Evolutionary conservation across 1,140 invertebrate genomes (phyloP), one percentile per base, ranked within the genome.

Genomic region (Papilio glaucus): DNA sequence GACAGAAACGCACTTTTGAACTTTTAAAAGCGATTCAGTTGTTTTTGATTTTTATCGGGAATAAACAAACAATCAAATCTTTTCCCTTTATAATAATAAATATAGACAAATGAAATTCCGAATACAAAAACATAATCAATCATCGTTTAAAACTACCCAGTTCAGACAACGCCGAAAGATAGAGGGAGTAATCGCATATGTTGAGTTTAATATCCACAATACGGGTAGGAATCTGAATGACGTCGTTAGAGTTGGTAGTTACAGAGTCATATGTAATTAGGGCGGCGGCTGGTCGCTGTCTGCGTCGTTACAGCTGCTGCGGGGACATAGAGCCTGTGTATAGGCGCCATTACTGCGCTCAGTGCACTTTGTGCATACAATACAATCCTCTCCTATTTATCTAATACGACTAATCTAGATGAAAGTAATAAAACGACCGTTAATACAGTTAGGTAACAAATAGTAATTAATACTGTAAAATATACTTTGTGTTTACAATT

Each of bases 221-320:
- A 53, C 18, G 21, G 18, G 49, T 13, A 24, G 49, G 49, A 57
- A 57, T 57, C 49, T 57, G 45, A 24, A 53, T 53, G 49, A 24
- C 9, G 49, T 57, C 49, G 49, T 57, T 45, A 24, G 21, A 24
- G 21, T 26, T 12, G 12, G 10, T 9, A 57, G 21, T 57, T 57
- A 57, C 29, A 2, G 18, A 24, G 10, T 57, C 21, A 21, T 33
- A 6, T 57, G 21, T 57, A 57, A 57, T 57, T 57, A 57, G 21
- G 9, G 24, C 18, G 24, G 24, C 49, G 49, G 49, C 21, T 49
- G 45, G 5, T 21, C 49, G n/a, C 42, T 45, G 5, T 18, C 21
- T 53, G 9, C 49, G n/a, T 53, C 49, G 49, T 53, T 53, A 53
- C 21, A 8, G 49, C 49, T 2, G 9, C 49, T 57, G 49, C 49